Evolutionary conservation across 2,888 invertebrate species (phyloP), one percentile per base, ranked within the genome.

Genomic region (Meteorus cinctellus): DNA sequence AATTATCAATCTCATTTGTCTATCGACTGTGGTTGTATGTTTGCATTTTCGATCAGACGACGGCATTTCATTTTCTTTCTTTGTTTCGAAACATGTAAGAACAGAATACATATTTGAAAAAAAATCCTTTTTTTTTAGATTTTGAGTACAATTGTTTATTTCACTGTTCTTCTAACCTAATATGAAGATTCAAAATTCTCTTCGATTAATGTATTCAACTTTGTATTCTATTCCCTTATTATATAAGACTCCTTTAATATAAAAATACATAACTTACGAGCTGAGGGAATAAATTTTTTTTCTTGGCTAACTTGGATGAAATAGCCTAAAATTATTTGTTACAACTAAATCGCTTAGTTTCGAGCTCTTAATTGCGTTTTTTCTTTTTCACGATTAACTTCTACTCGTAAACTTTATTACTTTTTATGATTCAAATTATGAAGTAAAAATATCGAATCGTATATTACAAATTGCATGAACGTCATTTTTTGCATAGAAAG

Each of bases 231-330:
- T 69, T 34, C 60, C 41, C 29, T 51, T 72, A 72, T 48, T 83
- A 83, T 86, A 84, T 88, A 87, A 86, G 86, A 85, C 89, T 89
- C 89, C 85, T 89, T 88, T 89, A 88, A 89, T 89, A 89, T 89
- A 89, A 89, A 89, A 89, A 89, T 89, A 89, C 89, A 89, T 89
- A 89, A 86, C 88, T 89, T 89, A 89, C 84, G 86, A 88, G 86
- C 87, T 89, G 87, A 83, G 72, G 85, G 86, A 88, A 86, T 86
- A 85, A 87, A 84, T 86, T 71, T 66, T 59, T 63, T 63, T 63
- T 70, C 55, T 68, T 83, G 86, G 86, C 87, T 87, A 87, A 82
- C 84, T 79, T 84, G 84, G 84, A 85, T 85, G 84, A 81, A 84
- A 86, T 85, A 86, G 86, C 86, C 86, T 85, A 86, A 81, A 89